Base-by-base conservation (phyloP, 2,797 vertebrate species). In the Sebastes vulpes region DNA sequence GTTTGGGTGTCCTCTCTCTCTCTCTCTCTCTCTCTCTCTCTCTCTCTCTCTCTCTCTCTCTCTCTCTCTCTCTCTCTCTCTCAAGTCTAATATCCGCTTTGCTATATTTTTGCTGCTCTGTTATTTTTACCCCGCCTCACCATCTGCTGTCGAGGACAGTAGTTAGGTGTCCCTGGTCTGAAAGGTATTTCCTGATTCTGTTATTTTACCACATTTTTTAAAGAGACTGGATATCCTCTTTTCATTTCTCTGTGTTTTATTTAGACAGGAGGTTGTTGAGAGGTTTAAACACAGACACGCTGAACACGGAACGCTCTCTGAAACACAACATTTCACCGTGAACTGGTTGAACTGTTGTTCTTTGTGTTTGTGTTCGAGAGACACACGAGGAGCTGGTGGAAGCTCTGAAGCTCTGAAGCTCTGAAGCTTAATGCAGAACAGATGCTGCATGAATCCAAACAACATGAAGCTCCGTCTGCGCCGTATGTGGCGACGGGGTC, bases 101-200 rank as follows among this genome's bases (percentile, higher is more conserved):
- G 64, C 72, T 81, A 46, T 32, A 67, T 76, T 70, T 73, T 72
- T 58, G 67, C 70, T 28, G 69, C 69, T 82, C 46, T 78, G 66
- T 78, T 89, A 64, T 84, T 78, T 64, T 78, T 67, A 66, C 79
- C 76, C 83, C 75, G 2, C 71, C 77, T 80, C 29, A 25, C 72
- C 82, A 78, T 87, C 83, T 88, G 85, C 83, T 60, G 35, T 75
- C 32, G 66, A 70, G 76, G 68, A 77, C 79, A 64, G 73, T 74
- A 21, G 72, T 77, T 29, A 29, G 72, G 72, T 81, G 82, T 79
- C 75, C 35, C 72, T 28, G 59, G 28, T 71, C 31, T 76, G 68
- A 82, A 59, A 85, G 73, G 21, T 61, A 84, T 86, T 89, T 91
- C 87, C 85, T 91, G 73, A 77, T 70, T 81, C 68, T 86, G 85